Percentiles rank a stretch among this genome's conserved stretches.
These are phyloP conservation scores for Gymnocypris eckloni DNA, from an alignment of 2,797 vertebrate species.

Conservation along the genomic window DNA sequence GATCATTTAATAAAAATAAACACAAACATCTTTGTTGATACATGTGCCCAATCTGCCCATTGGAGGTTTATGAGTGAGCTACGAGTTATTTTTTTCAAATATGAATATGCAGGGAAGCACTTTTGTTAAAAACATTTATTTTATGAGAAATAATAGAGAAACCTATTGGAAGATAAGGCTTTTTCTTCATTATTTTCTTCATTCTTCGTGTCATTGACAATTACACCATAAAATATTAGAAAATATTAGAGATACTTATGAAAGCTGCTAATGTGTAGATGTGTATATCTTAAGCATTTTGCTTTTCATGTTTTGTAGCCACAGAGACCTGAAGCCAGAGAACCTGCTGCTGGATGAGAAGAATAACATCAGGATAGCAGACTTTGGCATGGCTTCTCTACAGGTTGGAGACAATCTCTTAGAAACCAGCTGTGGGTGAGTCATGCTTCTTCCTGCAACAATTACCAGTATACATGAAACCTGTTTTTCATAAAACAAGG, in stretches of 20 bases:
- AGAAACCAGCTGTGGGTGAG: constrained; percentile 93
- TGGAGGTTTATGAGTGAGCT: background rate
- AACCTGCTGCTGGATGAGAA: constrained; percentile 90
- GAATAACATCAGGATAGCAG: constrained; percentile 91
- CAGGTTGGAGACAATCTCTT: constrained; percentile 92
- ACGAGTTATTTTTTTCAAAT: background rate
- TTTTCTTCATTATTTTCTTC: background rate
- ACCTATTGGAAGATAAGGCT: background rate
- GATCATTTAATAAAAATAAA: constrained; percentile 2
- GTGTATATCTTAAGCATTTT: constrained; percentile 28
- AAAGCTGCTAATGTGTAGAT: background rate
- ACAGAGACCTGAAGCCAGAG: constrained; percentile 92
- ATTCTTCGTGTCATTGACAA: background rate
- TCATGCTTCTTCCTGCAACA: constrained; percentile 43
- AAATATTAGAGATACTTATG: background rate
- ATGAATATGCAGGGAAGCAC: background rate
- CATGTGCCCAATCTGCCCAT: background rate
- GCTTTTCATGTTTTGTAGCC: constrained; percentile 71
- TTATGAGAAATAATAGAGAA: no score
- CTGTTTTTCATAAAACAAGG: background rate
- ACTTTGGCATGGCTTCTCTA: constrained; percentile 92
- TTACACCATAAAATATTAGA: background rate
- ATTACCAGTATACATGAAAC: background rate
- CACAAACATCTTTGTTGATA: background rate
- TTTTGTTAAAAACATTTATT: background rate